Conservation (phyloP, 1,140 invertebrate species). For the Polyergus mexicanus region DNA sequence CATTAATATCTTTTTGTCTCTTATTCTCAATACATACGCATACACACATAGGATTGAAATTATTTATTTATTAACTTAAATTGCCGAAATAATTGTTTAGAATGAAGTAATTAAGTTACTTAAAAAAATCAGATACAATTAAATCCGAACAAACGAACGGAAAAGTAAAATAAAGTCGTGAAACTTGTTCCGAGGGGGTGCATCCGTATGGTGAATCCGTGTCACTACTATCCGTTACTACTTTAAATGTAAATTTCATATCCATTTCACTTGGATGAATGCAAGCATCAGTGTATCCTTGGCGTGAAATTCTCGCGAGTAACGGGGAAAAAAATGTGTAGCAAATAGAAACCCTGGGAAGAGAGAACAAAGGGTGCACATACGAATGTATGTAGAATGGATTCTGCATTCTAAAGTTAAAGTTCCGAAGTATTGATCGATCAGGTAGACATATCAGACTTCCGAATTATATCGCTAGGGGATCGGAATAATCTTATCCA, state of each 20-base stretch:
- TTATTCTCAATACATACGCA: neutral
- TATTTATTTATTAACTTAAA: neutral
- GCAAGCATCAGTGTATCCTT: slow-evolving; percentile 29
- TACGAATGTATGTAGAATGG: slow-evolving; percentile 50
- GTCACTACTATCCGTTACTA: slow-evolving; percentile 41
- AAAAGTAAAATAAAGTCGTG: slow-evolving; percentile 15
- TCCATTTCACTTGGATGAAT: slow-evolving; percentile 49
- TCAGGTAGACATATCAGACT: slow-evolving; percentile 11
- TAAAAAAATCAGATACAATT: neutral
- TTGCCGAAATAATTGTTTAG: neutral
- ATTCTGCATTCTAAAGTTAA: slow-evolving; percentile 49
- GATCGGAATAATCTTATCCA: slow-evolving; percentile 46
- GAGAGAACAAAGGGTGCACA: slow-evolving; percentile 48
- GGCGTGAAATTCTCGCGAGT: slow-evolving; percentile 46
- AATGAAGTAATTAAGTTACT: neutral
- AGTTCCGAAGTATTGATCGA: slow-evolving; percentile 59
- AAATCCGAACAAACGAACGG: neutral
- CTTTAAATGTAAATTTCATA: slow-evolving; percentile 63
- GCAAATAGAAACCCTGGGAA: slow-evolving; percentile 37
- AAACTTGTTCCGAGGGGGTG: slow-evolving; percentile 14
- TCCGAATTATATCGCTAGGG: slow-evolving; percentile 41
- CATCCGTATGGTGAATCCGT: neutral
- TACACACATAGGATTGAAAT: neutral
- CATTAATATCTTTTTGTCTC: neutral
- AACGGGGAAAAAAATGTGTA: slow-evolving; percentile 45